Conservation (phyloP, 2,888 invertebrate species). For the Nymphalis c-album region DNA sequence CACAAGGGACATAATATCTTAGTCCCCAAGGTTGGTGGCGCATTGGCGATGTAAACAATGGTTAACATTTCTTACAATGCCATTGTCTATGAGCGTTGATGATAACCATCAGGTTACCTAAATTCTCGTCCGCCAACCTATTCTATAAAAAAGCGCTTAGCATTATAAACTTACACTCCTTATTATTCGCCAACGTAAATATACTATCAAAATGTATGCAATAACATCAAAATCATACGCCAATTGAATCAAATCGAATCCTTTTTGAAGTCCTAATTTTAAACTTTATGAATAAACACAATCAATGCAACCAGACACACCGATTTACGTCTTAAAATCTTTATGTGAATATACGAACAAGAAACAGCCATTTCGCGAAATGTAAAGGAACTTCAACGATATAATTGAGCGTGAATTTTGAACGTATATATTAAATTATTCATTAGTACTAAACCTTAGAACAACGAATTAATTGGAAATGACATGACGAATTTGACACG, state of each 20-base stretch:
- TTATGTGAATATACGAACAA: conserved; percentile 21
- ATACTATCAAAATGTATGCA: background rate
- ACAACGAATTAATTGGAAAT: background rate
- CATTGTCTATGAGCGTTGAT: too few species aligned
- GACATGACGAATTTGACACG: too few species aligned
- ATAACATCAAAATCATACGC: background rate
- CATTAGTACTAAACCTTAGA: background rate
- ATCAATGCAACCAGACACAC: conserved; percentile 8
- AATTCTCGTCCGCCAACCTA: too few species aligned
- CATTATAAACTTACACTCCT: too few species aligned
- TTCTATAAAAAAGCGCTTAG: too few species aligned
- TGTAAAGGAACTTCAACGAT: conserved; percentile 17
- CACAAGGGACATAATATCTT: too few species aligned
- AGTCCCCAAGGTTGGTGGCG: too few species aligned
- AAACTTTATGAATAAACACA: conserved; percentile 16
- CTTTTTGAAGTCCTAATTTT: conserved; percentile 26
- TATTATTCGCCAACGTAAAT: too few species aligned
- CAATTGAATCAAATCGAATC: background rate
- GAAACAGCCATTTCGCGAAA: conserved; percentile 12
- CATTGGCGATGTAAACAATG: too few species aligned
- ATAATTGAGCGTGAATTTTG: conserved; percentile 14
- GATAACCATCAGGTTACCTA: too few species aligned
- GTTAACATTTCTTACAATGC: too few species aligned
- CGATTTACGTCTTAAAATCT: conserved; percentile 13
- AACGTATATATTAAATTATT: conserved; percentile 18